phyloP scores from a whole-genome alignment of 2,888 invertebrate genomes.

The Platerodrilus igneus region DNA sequence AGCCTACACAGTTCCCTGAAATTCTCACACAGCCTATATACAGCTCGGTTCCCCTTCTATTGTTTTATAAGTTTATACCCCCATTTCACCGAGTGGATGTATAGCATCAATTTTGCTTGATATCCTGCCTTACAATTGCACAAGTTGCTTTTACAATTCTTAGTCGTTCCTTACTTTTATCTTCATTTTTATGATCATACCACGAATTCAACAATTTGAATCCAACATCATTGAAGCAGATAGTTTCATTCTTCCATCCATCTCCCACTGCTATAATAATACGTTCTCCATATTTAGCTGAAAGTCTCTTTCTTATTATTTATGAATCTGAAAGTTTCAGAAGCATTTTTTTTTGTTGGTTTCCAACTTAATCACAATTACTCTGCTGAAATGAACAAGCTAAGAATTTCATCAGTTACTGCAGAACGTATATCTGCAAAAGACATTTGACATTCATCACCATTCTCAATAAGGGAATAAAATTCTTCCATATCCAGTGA shows the following conservation, averaged over 20 bases:
- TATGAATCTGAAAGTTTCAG: slow-evolving; percentile 1
- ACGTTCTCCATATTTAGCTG: background rate
- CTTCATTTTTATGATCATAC: slow-evolving; percentile 1
- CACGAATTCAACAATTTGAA: slow-evolving; percentile 3
- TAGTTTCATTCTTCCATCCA: slow-evolving; percentile 5
- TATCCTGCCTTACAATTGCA: no score
- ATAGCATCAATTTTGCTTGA: no score
- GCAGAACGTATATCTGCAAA: slow-evolving; percentile 3
- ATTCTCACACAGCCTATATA: no score
- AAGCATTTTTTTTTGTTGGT: no score
- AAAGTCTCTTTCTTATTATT: background rate
- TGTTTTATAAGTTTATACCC: no score
- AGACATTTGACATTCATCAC: slow-evolving; percentile 2
- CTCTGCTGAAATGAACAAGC: no score
- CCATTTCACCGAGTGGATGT: no score
- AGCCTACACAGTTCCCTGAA: no score
- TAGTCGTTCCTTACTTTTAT: slow-evolving; percentile 1
- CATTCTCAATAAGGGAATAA: slow-evolving; percentile 2
- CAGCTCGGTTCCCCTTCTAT: no score
- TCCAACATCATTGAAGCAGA: slow-evolving; percentile 7
- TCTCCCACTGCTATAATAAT: slow-evolving; percentile 6
- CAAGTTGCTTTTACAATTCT: background rate
- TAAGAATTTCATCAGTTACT: slow-evolving; percentile 2
- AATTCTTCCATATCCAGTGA: background rate
- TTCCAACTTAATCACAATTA: no score